Conservation (phyloP, 1,140 invertebrate genomes). For the Zaprionus inermis region DNA sequence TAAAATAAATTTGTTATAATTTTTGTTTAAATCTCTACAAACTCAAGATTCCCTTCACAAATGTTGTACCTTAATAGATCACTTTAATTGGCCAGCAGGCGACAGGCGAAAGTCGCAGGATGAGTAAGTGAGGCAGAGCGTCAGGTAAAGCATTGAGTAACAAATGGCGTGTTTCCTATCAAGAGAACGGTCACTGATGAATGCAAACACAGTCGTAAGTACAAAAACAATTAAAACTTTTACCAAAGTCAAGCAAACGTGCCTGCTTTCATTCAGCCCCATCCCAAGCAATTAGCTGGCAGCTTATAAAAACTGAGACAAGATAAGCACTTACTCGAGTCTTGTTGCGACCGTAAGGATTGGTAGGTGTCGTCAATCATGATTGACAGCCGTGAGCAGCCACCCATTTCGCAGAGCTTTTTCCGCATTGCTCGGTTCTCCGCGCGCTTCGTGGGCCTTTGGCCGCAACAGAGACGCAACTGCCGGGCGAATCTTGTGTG, state of each 20-base stretch:
- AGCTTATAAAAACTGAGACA: conserved; percentile 45
- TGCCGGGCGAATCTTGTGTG: conserved; percentile 49
- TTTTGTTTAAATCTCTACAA: background rate
- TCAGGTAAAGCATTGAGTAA: background rate
- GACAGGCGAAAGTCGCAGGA: background rate
- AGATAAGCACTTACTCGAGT: background rate
- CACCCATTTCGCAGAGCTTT: conserved; percentile 59
- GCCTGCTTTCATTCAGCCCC: too few species aligned
- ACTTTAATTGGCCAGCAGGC: conserved; percentile 2
- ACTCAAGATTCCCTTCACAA: background rate
- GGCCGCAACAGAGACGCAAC: conserved; percentile 53
- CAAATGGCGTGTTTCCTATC: background rate
- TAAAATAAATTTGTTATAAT: too few species aligned
- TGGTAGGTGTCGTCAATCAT: conserved; percentile 29
- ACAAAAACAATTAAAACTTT: conserved; percentile 79
- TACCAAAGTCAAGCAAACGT: conserved; percentile 41
- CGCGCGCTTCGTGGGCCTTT: conserved; percentile 65
- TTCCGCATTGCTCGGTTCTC: conserved; percentile 67
- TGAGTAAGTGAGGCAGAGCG: background rate
- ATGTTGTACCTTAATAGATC: background rate
- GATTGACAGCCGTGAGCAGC: conserved; percentile 41
- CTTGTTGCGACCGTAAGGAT: conserved; percentile 37
- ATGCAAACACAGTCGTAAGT: conserved; percentile 56
- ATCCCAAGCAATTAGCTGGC: conserved; percentile 33
- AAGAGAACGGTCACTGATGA: conserved; percentile 2